Conservation (phyloP, 92 coral and sea anemone species). For the Bergia puertoricense region DNA sequence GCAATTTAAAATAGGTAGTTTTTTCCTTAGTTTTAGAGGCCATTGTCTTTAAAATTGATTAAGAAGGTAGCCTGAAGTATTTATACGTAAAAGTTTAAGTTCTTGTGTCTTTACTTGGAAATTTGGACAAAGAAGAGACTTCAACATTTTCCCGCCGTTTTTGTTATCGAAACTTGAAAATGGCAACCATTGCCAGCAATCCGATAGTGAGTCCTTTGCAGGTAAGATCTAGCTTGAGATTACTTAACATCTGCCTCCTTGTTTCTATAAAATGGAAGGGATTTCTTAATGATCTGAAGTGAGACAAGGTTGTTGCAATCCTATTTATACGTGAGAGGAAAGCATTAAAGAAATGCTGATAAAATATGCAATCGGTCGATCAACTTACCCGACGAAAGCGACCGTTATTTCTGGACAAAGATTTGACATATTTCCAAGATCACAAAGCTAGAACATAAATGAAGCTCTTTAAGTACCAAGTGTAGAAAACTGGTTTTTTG, state of each 20-base stretch:
- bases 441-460: not conserved
- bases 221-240: conserved; percentile 9
- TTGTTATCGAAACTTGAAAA: conserved; percentile 9
- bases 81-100: not conserved
- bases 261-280: no score
- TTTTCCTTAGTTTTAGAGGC: not conserved
- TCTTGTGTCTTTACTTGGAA: not conserved
- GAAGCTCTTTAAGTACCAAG: not conserved
- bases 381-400: no score
- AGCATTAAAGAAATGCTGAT: not conserved
- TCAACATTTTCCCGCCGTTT: conserved; percentile 29
- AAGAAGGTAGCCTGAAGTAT: not conserved
- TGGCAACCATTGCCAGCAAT: conserved; percentile 33
- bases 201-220: conserved; percentile 20
- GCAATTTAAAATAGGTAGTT: not conserved
- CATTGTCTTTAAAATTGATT: not conserved
- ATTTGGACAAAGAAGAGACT: not conserved
- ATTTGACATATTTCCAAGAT: not conserved
- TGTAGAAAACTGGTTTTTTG: not conserved
- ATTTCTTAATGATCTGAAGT: no score
- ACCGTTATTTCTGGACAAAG: not conserved
- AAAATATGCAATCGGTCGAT: not conserved
- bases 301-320: not conserved
- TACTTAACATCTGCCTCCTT: not conserved
- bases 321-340: not conserved